Conservation (phyloP, 2,888 invertebrate genomes). For the Chesias legatella region DNA sequence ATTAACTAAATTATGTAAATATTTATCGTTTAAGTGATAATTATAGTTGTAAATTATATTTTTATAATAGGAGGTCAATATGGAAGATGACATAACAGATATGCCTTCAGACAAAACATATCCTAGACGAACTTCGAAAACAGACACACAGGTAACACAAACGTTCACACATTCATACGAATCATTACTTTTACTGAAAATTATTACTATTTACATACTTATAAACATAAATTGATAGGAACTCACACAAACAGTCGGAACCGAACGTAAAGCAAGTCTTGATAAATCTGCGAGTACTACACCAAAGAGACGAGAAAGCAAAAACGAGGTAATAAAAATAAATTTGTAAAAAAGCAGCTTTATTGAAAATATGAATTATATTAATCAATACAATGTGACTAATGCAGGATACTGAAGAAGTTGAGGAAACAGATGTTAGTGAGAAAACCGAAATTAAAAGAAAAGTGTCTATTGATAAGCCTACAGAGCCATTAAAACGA, state of each 20-base stretch:
- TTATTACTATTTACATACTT: not conserved
- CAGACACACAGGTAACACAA: constrained; percentile 53
- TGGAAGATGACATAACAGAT: constrained; percentile 59
- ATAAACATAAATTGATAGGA: constrained; percentile 42
- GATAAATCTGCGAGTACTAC: constrained; percentile 30
- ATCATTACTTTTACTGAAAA: constrained; percentile 9
- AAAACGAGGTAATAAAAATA: constrained; percentile 46
- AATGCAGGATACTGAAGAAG: constrained; percentile 43
- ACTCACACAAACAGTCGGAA: constrained; percentile 42
- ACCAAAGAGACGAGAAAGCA: constrained; percentile 42
- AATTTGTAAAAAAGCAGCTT: not conserved
- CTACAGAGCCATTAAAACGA: constrained; percentile 41
- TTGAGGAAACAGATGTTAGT: constrained; percentile 35
- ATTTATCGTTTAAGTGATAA: not conserved
- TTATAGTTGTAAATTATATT: constrained; percentile 7
- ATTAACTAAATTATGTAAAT: constrained; percentile 5
- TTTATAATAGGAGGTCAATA: constrained; percentile 69
- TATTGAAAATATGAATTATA: not conserved
- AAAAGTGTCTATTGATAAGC: constrained; percentile 35
- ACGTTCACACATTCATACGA: constrained; percentile 30
- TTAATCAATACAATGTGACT: constrained; percentile 11
- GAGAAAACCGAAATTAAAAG: constrained; percentile 41
- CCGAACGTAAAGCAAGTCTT: constrained; percentile 51
- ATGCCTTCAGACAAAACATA: constrained; percentile 63
- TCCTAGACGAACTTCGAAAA: constrained; percentile 70